Evolutionary conservation across 2,113 vertebrate genomes (phyloP).

Genomic region (Ammospiza caudacuta): DNA sequence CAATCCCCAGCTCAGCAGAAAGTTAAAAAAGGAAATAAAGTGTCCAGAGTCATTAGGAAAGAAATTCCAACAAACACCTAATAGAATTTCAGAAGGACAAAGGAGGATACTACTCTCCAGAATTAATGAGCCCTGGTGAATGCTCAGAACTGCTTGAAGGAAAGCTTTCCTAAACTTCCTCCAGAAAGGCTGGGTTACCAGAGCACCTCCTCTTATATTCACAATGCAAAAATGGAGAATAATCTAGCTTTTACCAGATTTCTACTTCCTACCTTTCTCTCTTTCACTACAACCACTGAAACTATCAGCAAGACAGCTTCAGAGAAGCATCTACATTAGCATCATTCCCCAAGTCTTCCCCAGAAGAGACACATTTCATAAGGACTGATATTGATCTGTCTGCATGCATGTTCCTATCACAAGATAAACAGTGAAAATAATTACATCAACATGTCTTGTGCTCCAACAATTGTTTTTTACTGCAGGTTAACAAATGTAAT

Average conservation of each 20-base stretch:
- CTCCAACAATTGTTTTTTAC: background rate
- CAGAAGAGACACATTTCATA: background rate
- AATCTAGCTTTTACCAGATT: background rate
- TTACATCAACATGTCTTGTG: background rate
- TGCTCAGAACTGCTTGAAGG: background rate
- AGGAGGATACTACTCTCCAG: background rate
- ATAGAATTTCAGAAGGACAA: background rate
- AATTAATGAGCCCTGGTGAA: background rate
- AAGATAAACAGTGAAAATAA: constrained; percentile 19
- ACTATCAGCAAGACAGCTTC: background rate
- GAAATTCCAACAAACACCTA: background rate
- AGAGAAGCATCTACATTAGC: background rate
- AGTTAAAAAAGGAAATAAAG: background rate
- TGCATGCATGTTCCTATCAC: background rate
- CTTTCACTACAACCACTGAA: background rate
- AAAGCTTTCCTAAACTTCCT: background rate
- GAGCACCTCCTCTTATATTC: background rate
- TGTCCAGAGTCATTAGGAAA: background rate
- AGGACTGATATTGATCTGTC: background rate
- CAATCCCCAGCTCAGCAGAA: background rate
- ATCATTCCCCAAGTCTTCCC: background rate
- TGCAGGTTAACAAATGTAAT: constrained; percentile 35
- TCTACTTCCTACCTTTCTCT: background rate
- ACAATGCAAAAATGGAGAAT: background rate
- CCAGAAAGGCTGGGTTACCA: background rate